Evolutionary conservation across 2,888 invertebrate species (phyloP).

Genomic region (Hirtodrosophila trivittata): DNA sequence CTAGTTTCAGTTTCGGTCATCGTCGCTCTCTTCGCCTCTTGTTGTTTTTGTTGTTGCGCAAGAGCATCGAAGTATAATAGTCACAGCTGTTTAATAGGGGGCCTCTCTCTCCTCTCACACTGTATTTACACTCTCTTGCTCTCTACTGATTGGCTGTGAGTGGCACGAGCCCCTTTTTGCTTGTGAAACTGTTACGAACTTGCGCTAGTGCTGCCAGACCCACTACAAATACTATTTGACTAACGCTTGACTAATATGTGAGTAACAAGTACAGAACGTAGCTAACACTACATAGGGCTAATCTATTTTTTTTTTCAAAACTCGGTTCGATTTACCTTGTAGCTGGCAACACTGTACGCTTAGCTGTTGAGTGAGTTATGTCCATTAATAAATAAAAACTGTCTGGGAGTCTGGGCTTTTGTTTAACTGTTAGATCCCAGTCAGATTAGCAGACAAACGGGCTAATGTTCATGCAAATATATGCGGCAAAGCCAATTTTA

Average conservation of each 20-base stretch:
- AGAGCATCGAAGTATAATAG: slow-evolving; percentile 60
- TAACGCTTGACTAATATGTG: slow-evolving; percentile 6
- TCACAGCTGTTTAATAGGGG: slow-evolving; percentile 68
- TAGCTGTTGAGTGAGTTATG: slow-evolving; percentile 54
- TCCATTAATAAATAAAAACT: slow-evolving; percentile 55
- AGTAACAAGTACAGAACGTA: background rate
- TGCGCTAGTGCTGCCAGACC: slow-evolving; percentile 55
- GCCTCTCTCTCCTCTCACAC: slow-evolving; percentile 44
- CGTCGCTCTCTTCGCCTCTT: slow-evolving; percentile 22
- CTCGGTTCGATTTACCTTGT: slow-evolving; percentile 1
- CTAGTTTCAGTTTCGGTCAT: slow-evolving; percentile 61
- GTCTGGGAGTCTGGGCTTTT: slow-evolving; percentile 28
- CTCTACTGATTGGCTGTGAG: slow-evolving; percentile 86
- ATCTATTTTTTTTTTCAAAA: too few species aligned
- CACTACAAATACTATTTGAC: slow-evolving; percentile 28
- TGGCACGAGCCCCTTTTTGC: slow-evolving; percentile 88
- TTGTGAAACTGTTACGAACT: slow-evolving; percentile 64
- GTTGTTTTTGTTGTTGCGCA: slow-evolving; percentile 71
- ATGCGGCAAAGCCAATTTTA: slow-evolving; percentile 44
- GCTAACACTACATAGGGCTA: background rate
- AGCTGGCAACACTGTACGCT: slow-evolving; percentile 42
- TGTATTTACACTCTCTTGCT: slow-evolving; percentile 49
- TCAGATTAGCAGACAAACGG: slow-evolving; percentile 23
- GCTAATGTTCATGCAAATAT: slow-evolving; percentile 64
- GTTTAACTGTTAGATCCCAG: slow-evolving; percentile 30